Evolutionary conservation across 2,113 vertebrate species (phyloP), one percentile per base, ranked within the genome.

Genomic region (Erythrocebus patas): DNA sequence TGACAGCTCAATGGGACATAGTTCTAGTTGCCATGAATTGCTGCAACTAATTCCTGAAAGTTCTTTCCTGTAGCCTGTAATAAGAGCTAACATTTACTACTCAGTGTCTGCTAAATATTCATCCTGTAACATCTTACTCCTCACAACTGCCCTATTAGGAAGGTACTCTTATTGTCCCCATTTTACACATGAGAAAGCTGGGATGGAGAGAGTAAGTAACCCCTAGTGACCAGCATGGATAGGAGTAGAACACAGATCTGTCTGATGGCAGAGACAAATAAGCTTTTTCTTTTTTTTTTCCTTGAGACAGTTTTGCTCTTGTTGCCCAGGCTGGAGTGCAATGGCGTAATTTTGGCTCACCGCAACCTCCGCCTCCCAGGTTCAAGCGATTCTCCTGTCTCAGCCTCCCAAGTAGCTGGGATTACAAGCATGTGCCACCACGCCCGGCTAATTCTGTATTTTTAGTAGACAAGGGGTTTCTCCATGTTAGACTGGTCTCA

Each of bases 21-120:
- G 80, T 83, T 90, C 64, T 57, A 86, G 82, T 52, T 18, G 76
- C 94, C 45, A 52, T 64, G 50, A 90, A 95, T 23, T 84, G 70
- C 73, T 90, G 90, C 73, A 95, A 30, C 35, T 90, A 72, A 89
- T 95, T 96, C 32, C 81, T 89, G 25, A 70, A 78, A 96, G 80
- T 86, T 78, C 76, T 95, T 64, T 89, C 40, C 91, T 91, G 40
- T 27, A 68, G 79, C 11, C 50, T 95, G 22, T 88, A 57, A 64
- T 32, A 93, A 66, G 10, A 79, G 84, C 38, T 57, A 79, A 50
- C 79, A 12, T 13, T 79, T 52, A 80, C 68, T 61, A 68, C 48
- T 66, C 6, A 0, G 20, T 73, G 73, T 57, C 43, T 64, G 25
- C 40, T 89, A 68, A 86, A 16, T n/a, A 45, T 61, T 78, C 76